Evolutionary conservation across 1,140 invertebrate genomes (phyloP).

Genomic region (Drosophila lacteicornis): DNA sequence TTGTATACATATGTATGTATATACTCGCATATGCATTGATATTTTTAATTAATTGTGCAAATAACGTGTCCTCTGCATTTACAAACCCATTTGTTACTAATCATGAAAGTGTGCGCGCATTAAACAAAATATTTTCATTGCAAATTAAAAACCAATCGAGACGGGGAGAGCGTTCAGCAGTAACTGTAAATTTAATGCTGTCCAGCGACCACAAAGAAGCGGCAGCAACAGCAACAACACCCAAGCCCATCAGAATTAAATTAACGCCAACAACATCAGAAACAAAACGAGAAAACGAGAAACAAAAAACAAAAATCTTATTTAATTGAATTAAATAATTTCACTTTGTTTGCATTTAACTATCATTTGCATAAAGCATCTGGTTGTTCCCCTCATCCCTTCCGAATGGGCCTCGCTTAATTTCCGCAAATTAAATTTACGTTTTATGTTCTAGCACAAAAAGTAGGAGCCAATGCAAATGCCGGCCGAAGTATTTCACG

Average conservation of each 20-base stretch:
- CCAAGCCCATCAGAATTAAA: conserved; percentile 39
- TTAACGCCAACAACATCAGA: conserved; percentile 29
- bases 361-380: conserved; percentile 59
- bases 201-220: conserved; percentile 46
- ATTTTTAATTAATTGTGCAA: conserved; percentile 78
- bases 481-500: conserved; percentile 53
- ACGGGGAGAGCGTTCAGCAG: conserved; percentile 20
- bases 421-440: conserved; percentile 57
- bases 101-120: conserved; percentile 38
- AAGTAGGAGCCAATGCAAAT: conserved; percentile 38
- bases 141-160: conserved; percentile 40
- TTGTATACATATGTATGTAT: conserved; percentile 41
- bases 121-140: conserved; percentile 46
- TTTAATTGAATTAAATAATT: conserved; percentile 83
- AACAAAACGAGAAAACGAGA: conserved; percentile 9
- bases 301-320: conserved; percentile 72
- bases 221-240: conserved; percentile 30
- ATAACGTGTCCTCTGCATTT: conserved; percentile 74
- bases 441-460: conserved; percentile 74
- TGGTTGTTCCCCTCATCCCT: conserved; percentile 32
- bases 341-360: conserved; percentile 74
- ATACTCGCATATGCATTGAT: conserved; percentile 55
- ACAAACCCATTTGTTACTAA: conserved; percentile 80
- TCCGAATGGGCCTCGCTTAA: conserved; percentile 20
- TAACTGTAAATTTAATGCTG: conserved; percentile 44